These are phyloP conservation scores for Drosophila borealis DNA, from an alignment of 2,888 invertebrate genomes.

Conservation along the genomic window DNA sequence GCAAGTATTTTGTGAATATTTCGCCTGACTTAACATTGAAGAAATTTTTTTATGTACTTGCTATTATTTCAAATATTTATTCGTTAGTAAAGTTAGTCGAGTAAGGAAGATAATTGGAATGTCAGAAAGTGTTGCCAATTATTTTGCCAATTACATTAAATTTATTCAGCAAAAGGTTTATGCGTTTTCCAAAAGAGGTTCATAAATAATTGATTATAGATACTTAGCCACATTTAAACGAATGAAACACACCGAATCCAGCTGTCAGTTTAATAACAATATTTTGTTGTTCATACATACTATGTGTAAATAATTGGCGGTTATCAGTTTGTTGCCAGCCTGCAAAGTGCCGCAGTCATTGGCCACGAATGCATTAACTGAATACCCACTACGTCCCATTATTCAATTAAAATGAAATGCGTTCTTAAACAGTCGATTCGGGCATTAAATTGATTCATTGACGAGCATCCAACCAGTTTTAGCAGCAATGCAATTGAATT, in stretches of 20 bases:
- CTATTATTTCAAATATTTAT: not conserved
- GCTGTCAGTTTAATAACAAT: not conserved
- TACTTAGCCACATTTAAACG: not conserved
- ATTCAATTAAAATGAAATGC: conserved; percentile 67
- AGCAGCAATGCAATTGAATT: conserved; percentile 32
- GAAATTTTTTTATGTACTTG: conserved; percentile 13
- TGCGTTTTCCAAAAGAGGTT: too few relatives aligned
- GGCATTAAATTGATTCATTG: conserved; percentile 48
- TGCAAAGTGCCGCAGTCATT: conserved; percentile 14
- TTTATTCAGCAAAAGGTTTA: too few relatives aligned
- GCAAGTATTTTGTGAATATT: conserved; percentile 31
- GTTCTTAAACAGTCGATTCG: conserved; percentile 40
- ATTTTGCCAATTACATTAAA: too few relatives aligned
- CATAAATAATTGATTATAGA: not conserved
- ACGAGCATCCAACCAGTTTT: conserved; percentile 3
- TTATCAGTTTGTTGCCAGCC: not conserved
- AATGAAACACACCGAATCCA: not conserved
- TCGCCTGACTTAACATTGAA: conserved; percentile 19
- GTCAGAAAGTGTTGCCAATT: too few relatives aligned
- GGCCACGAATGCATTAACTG: conserved; percentile 22
- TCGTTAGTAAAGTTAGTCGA: too few relatives aligned
- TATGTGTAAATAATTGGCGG: conserved; percentile 5
- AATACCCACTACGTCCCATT: conserved; percentile 27
- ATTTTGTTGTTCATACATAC: not conserved
- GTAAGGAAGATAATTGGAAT: too few relatives aligned